A percentile compares a stretch with the other conserved stretches of the same genome.
phyloP scores from a whole-genome alignment of 2,113 vertebrate genomes.

The Bubo blakistoni region DNA sequence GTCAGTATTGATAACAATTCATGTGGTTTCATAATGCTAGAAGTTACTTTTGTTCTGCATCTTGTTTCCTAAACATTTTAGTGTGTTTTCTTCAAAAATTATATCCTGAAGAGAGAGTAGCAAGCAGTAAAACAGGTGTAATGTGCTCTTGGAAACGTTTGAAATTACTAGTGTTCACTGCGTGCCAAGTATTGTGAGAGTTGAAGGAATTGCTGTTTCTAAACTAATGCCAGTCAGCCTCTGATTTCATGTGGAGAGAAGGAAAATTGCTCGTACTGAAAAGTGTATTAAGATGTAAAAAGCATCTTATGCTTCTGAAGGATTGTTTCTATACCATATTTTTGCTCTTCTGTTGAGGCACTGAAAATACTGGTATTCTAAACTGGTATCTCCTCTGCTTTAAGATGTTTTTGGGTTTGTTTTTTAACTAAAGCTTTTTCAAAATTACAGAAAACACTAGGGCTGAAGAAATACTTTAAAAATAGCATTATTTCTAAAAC shows the following conservation, averaged over 20 bases:
- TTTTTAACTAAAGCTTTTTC: neutral
- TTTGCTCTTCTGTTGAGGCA: neutral
- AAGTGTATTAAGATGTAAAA: neutral
- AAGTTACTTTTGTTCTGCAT: neutral
- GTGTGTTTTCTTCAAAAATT: neutral
- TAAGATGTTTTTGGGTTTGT: neutral
- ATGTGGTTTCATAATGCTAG: neutral
- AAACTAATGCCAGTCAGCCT: neutral
- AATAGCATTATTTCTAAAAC: neutral
- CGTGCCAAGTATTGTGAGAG: rapidly evolving
- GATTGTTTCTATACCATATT: neutral
- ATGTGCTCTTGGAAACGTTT: neutral
- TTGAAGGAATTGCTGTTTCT: neutral
- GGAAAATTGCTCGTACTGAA: neutral
- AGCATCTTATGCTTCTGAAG: neutral
- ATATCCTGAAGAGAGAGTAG: neutral
- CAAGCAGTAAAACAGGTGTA: neutral
- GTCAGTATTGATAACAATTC: neutral
- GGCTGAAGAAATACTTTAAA: neutral
- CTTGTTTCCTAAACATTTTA: neutral
- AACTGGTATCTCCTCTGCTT: neutral
- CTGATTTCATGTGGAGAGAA: neutral
- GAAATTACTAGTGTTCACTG: neutral
- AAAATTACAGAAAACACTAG: neutral
- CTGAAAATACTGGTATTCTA: neutral